Conservation (phyloP, 2,113 vertebrate species). For the Baryphthengus martii region DNA sequence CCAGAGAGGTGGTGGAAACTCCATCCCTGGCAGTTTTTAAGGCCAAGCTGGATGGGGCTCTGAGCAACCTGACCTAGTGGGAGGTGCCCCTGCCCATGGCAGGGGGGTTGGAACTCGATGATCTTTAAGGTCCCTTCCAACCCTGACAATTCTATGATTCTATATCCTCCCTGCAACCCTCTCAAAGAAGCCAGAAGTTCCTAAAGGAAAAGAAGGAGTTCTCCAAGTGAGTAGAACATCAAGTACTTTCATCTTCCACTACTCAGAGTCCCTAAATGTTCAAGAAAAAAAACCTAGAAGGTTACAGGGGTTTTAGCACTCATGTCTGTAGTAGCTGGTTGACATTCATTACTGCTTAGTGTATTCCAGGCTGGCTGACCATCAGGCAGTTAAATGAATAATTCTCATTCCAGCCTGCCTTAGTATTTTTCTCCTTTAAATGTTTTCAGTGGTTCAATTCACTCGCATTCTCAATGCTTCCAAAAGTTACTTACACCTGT, state of each 20-base stretch:
- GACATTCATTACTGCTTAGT: not conserved
- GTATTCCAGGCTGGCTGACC: not conserved
- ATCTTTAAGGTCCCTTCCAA: no score
- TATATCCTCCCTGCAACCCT: not conserved
- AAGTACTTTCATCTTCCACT: not conserved
- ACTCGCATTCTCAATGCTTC: not conserved
- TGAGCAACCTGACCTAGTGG: no score
- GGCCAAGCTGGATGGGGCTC: no score
- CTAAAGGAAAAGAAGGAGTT: not conserved
- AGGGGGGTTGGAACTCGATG: no score
- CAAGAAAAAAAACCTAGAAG: not conserved
- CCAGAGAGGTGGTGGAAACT: no score
- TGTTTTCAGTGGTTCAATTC: not conserved
- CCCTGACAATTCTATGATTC: no score
- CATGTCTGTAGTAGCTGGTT: not conserved
- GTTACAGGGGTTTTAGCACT: not conserved
- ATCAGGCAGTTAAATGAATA: not conserved
- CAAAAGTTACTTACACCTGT: not conserved
- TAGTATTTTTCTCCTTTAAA: not conserved
- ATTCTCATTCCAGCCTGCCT: not conserved
- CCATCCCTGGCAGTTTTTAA: no score
- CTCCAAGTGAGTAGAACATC: not conserved
- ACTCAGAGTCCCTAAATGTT: not conserved
- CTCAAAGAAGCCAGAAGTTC: not conserved
- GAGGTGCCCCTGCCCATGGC: no score